A percentile compares a stretch with the other conserved stretches of the same genome.
Conservation (phyloP, 2,797 vertebrate species). For the Loris lydekkerianus region DNA sequence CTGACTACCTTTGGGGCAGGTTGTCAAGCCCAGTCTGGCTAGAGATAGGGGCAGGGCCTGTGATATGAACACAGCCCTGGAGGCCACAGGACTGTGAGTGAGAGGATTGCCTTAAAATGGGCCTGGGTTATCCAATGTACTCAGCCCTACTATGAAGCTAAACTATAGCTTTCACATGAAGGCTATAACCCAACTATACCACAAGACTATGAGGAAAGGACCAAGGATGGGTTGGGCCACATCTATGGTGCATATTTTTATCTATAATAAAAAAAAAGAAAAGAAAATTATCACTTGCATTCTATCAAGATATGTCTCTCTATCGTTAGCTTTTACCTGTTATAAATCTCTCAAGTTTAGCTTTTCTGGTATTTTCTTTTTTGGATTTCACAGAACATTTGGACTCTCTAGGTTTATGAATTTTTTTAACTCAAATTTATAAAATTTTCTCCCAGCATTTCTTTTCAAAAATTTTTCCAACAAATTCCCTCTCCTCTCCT, state of each 20-base stretch:
- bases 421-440: neutral
- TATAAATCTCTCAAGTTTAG: neutral
- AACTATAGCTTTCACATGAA: too few species aligned
- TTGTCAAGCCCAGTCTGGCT: neutral
- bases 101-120: neutral
- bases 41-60: neutral
- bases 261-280: too few species aligned
- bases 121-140: neutral
- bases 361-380: slow-evolving; percentile 41
- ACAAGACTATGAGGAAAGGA: too few species aligned
- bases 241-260: too few species aligned
- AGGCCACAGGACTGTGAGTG: neutral
- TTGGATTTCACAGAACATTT: neutral
- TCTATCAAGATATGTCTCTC: neutral
- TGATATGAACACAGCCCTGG: neutral
- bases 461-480: neutral
- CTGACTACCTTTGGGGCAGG: neutral
- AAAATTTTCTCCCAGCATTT: neutral
- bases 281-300: neutral
- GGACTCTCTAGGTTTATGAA: neutral
- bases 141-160: too few species aligned
- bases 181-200: too few species aligned
- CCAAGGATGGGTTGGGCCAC: too few species aligned
- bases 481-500: neutral
- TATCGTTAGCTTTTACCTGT: neutral